phyloP scores from a whole-genome alignment of 2,888 invertebrate genomes.

The Caprella mutica region DNA sequence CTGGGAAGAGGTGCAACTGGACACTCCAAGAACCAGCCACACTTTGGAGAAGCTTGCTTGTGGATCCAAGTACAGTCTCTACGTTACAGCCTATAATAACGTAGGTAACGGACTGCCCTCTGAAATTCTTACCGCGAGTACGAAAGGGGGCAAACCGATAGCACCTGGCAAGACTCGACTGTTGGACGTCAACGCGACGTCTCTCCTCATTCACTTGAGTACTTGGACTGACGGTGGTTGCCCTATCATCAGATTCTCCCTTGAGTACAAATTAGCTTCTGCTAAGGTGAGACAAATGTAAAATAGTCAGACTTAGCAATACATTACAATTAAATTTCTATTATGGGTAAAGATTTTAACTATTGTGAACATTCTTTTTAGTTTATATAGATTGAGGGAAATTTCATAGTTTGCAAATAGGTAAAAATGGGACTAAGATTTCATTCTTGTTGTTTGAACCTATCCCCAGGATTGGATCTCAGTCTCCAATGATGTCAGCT shows the following conservation, averaged over 20 bases:
- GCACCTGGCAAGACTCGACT: slow-evolving; percentile 25
- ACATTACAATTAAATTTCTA: too few relatives aligned
- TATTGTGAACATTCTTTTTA: too few relatives aligned
- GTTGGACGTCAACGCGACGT: slow-evolving; percentile 67
- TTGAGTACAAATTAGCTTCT: slow-evolving; percentile 51
- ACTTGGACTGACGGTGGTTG: slow-evolving; percentile 83
- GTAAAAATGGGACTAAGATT: too few relatives aligned
- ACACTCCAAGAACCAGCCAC: slow-evolving; percentile 72
- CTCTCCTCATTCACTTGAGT: slow-evolving; percentile 73
- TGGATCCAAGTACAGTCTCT: slow-evolving; percentile 85
- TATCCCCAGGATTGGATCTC: slow-evolving; percentile 34
- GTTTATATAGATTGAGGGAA: too few relatives aligned
- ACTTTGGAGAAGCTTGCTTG: slow-evolving; percentile 78
- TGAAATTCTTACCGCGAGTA: slow-evolving; percentile 72
- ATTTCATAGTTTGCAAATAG: too few relatives aligned
- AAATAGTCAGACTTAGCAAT: too few relatives aligned
- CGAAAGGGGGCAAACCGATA: slow-evolving; percentile 49
- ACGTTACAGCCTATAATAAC: slow-evolving; percentile 81
- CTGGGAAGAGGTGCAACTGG: slow-evolving; percentile 37
- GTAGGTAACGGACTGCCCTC: slow-evolving; percentile 81
- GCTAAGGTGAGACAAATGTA: slow-evolving; percentile 22
- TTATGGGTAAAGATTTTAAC: too few relatives aligned
- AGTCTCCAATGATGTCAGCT: slow-evolving; percentile 36
- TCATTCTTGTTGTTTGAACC: too few relatives aligned
- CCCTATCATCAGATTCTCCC: slow-evolving; percentile 70